phyloP scores from a whole-genome alignment of 2,888 invertebrate species.

The Empis stercorea region DNA sequence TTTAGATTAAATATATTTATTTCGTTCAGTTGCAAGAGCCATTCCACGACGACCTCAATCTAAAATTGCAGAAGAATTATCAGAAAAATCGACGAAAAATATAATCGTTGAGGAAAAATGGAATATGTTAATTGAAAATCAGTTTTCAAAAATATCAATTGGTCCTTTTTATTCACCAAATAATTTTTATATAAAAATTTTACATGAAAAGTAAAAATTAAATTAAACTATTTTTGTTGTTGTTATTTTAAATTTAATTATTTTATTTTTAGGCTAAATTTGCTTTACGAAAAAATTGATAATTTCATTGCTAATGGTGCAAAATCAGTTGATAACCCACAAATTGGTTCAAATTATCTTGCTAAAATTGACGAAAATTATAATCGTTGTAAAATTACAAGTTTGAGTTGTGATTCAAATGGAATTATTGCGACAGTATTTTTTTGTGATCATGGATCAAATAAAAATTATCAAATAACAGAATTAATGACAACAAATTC shows the following conservation, averaged over 20 bases:
- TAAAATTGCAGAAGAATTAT: too few species aligned
- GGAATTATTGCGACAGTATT: slow-evolving; percentile 8
- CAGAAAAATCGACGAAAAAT: too few species aligned
- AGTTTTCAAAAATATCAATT: slow-evolving; percentile 5
- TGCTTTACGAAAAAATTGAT: slow-evolving; percentile 7
- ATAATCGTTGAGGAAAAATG: slow-evolving; percentile 4
- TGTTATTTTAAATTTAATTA: too few species aligned
- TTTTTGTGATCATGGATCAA: slow-evolving; percentile 11
- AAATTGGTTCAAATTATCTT: slow-evolving; percentile 10
- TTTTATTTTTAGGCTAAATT: slow-evolving; percentile 6
- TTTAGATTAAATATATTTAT: too few species aligned
- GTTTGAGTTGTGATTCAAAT: slow-evolving; percentile 2
- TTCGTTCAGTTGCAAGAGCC: too few species aligned
- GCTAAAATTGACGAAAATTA: slow-evolving; percentile 7
- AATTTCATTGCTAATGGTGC: background rate
- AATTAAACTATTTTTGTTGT: too few species aligned
- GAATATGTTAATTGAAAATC: slow-evolving; percentile 5
- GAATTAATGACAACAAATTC: slow-evolving; percentile 4
- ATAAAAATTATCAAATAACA: background rate
- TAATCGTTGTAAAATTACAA: slow-evolving; percentile 11
- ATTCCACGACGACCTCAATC: too few species aligned
- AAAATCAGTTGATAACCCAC: slow-evolving; percentile 1
- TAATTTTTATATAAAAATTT: slow-evolving; percentile 9
- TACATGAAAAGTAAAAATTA: slow-evolving; percentile 2
- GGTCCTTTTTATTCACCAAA: slow-evolving; percentile 9